Conservation (phyloP, 2,113 vertebrate species). For the Apus apus region DNA sequence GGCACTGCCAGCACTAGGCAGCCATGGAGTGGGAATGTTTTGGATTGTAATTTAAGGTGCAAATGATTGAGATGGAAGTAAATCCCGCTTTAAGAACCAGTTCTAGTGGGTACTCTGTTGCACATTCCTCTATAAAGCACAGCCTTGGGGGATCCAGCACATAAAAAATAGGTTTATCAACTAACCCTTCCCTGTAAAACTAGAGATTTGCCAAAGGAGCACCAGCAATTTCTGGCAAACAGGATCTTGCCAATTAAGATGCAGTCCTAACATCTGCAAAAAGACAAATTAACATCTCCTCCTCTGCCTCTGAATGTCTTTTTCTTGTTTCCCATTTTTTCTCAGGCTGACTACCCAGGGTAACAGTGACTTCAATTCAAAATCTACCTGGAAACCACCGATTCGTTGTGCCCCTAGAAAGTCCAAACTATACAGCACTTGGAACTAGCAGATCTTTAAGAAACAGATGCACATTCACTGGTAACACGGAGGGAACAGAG, state of each 20-base stretch:
- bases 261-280: too few species aligned
- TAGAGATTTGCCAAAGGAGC: background rate
- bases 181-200: background rate
- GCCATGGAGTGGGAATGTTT: background rate
- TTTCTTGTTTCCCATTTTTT: background rate
- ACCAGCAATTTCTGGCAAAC: background rate
- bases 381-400: background rate
- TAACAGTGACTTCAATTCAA: background rate
- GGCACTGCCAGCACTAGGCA: background rate
- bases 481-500: background rate
- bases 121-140: background rate
- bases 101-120: background rate
- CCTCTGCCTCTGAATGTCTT: background rate
- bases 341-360: background rate
- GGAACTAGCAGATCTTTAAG: background rate
- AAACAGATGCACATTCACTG: accelerated
- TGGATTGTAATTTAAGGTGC: too few species aligned
- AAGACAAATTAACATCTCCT: background rate
- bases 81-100: background rate
- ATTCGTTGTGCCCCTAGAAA: background rate
- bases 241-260: background rate
- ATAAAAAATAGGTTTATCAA: accelerated
- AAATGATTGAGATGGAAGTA: background rate
- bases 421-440: background rate
- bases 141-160: background rate